Conservation (phyloP, 2,888 invertebrate genomes). For the Gastracanthus pulcherrimus region DNA sequence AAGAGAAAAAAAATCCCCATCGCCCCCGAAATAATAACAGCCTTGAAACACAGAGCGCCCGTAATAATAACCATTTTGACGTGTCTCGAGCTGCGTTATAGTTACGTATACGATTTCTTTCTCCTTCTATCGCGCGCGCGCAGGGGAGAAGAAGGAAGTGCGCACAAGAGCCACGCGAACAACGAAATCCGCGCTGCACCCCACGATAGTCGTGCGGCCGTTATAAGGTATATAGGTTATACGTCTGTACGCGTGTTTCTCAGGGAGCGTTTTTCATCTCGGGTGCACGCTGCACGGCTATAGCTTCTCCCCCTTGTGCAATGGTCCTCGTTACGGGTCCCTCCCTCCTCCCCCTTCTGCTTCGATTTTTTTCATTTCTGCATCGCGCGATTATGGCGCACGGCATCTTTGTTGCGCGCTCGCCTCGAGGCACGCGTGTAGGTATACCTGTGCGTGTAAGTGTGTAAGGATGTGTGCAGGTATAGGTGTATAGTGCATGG, state of each 20-base stretch:
- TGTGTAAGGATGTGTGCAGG: no score
- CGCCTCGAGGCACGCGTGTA: no score
- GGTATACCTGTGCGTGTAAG: no score
- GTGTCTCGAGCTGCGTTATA: no score
- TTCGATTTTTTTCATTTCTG: conserved; percentile 4
- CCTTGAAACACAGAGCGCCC: not conserved
- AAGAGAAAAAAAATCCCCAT: no score
- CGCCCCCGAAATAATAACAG: conserved; percentile 25
- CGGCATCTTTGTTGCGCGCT: no score
- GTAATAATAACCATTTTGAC: conserved; percentile 28
- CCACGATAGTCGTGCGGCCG: conserved; percentile 3
- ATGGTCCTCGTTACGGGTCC: conserved; percentile 5
- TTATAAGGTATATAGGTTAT: not conserved
- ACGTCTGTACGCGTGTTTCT: not conserved
- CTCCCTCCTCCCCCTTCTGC: not conserved
- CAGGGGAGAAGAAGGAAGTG: not conserved
- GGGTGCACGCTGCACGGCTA: no score
- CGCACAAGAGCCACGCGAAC: not conserved
- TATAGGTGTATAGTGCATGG: no score
- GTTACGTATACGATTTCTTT: no score
- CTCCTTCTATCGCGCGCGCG: not conserved
- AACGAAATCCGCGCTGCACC: not conserved
- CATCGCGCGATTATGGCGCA: no score
- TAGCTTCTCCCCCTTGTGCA: not conserved
- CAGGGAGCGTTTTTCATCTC: conserved; percentile 28